Evolutionary conservation across 2,113 vertebrate species (phyloP).

Genomic region (Coptodon bakossiorum): DNA sequence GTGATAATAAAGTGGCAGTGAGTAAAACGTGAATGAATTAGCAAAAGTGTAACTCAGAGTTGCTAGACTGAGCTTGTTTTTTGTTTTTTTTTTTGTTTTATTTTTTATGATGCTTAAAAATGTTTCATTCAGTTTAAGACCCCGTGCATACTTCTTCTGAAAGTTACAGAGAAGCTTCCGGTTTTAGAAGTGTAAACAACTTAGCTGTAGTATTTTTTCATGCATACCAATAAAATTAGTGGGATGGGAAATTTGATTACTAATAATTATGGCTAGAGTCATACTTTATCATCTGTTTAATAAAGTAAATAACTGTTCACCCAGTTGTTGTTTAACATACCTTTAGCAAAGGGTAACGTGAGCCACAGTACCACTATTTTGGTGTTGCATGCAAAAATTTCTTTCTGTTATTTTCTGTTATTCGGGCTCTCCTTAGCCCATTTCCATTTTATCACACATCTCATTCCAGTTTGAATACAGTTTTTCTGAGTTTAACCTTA

Average conservation of each 20-base stretch:
- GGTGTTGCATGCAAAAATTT: background rate
- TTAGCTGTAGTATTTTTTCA: background rate
- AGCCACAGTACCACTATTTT: background rate
- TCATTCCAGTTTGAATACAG: background rate
- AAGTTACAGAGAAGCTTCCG: background rate
- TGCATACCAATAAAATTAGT: background rate
- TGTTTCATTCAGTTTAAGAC: background rate
- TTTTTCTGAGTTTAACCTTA: background rate
- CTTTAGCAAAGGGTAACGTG: background rate
- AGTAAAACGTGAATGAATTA: background rate
- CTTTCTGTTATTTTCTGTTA: background rate
- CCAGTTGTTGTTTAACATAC: background rate
- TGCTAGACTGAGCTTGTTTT: background rate
- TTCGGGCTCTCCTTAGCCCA: background rate
- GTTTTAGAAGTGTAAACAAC: background rate
- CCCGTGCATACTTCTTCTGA: background rate
- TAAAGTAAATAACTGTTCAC: background rate
- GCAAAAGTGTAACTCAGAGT: background rate
- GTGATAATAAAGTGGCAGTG: background rate
- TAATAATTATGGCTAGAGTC: background rate
- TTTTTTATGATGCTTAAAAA: background rate
- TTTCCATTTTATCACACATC: background rate
- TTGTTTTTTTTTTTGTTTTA: accelerated
- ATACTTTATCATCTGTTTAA: background rate
- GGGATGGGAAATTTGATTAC: background rate